phyloP scores from a whole-genome alignment of 2,797 vertebrate species.

The Chelmon rostratus region DNA sequence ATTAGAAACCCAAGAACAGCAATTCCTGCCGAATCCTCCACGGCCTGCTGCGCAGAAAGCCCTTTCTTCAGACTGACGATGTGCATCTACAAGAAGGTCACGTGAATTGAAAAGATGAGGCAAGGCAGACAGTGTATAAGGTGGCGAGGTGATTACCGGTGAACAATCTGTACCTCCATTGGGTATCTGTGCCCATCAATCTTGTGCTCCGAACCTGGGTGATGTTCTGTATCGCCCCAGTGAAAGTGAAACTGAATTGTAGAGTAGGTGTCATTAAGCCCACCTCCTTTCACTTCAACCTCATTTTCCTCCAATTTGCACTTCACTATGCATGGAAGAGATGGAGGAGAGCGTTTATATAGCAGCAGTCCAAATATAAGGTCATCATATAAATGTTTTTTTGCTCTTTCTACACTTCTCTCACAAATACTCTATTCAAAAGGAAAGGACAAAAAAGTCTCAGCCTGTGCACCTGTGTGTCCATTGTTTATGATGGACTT shows the following conservation, averaged over 20 bases:
- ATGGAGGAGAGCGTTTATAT: background rate
- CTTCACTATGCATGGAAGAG: slow-evolving; percentile 61
- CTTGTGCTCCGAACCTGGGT: slow-evolving; percentile 81
- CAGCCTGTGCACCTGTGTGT: slow-evolving; percentile 64
- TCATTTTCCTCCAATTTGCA: slow-evolving; percentile 30
- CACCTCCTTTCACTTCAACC: slow-evolving; percentile 71
- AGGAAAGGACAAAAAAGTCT: background rate
- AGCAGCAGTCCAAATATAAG: background rate
- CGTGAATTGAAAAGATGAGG: background rate
- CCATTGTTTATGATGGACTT: slow-evolving; percentile 52
- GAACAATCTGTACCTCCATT: slow-evolving; percentile 79
- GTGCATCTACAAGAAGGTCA: slow-evolving; percentile 79
- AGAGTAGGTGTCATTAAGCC: slow-evolving; percentile 72
- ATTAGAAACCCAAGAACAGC: slow-evolving; percentile 83
- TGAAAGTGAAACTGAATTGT: slow-evolving; percentile 81
- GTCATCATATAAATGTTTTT: background rate
- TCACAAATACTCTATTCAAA: background rate
- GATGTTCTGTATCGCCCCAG: slow-evolving; percentile 67
- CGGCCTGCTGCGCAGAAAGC: slow-evolving; percentile 22
- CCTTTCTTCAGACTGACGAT: slow-evolving; percentile 81
- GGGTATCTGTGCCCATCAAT: slow-evolving; percentile 67
- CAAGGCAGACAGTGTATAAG: background rate
- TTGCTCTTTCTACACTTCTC: background rate
- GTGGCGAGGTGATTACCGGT: background rate
- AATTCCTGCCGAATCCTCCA: slow-evolving; percentile 50